Conservation (phyloP, 1,140 invertebrate species). For the Cherax quadricarinatus region DNA sequence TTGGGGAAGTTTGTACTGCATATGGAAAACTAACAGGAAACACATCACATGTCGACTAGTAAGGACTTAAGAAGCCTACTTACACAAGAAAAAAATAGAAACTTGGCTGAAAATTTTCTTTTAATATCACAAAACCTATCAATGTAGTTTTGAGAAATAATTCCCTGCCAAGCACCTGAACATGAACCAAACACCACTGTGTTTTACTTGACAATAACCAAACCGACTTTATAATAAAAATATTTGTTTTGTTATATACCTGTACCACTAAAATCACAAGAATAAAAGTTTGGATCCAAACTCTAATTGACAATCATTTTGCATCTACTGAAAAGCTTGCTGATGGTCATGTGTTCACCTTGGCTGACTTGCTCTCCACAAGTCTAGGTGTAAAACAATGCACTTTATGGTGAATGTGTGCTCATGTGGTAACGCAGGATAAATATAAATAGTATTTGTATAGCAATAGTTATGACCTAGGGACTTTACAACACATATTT, state of each 20-base stretch:
- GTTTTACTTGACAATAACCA: conserved; percentile 47
- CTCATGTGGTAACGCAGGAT: conserved; percentile 69
- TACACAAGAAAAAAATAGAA: conserved; percentile 56
- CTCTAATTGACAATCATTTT: conserved; percentile 51
- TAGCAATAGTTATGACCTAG: conserved; percentile 69
- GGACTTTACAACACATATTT: conserved; percentile 71
- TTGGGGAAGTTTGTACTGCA: conserved; percentile 73
- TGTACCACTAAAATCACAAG: conserved; percentile 57
- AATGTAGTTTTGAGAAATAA: conserved; percentile 39
- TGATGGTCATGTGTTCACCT: conserved; percentile 51
- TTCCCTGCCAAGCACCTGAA: conserved; percentile 53
- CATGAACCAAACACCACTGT: conserved; percentile 67
- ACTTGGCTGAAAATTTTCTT: conserved; percentile 52
- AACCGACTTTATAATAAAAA: conserved; percentile 60
- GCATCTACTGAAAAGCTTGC: conserved; percentile 45
- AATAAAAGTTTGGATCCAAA: conserved; percentile 62
- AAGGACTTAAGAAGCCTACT: conserved; percentile 69
- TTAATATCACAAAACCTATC: conserved; percentile 50
- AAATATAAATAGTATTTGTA: conserved; percentile 72
- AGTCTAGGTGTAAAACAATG: conserved; percentile 56
- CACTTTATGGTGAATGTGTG: conserved; percentile 71
- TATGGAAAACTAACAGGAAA: conserved; percentile 72
- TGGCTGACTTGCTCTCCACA: conserved; percentile 45
- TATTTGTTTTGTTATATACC: conserved; percentile 48
- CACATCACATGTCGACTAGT: conserved; percentile 73